Percentiles rank a stretch among this genome's conserved stretches.
phyloP scores from a whole-genome alignment of 2,113 vertebrate genomes.

The Arenaria interpres region DNA sequence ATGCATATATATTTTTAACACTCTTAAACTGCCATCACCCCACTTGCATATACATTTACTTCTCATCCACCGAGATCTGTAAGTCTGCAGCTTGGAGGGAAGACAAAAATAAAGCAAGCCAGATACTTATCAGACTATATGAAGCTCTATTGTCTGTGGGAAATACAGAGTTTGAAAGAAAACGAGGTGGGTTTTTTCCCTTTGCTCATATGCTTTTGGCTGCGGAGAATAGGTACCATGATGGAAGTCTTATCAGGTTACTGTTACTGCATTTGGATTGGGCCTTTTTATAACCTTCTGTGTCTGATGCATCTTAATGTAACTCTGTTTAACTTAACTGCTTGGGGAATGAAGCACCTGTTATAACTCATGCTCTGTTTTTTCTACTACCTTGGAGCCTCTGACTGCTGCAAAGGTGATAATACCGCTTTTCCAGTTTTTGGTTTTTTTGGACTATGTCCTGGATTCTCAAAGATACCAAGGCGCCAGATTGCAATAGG shows the following conservation, averaged over 20 bases:
- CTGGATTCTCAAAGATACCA: slow-evolving; percentile 28
- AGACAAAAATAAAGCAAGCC: rapidly evolving
- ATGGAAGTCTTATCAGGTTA: not conserved
- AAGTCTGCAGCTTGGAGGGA: not conserved
- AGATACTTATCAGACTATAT: not conserved
- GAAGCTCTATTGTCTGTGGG: not conserved
- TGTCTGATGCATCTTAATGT: not conserved
- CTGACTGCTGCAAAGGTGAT: slow-evolving; percentile 5
- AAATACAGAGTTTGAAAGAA: not conserved
- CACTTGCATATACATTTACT: not conserved
- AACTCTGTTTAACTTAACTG: not conserved
- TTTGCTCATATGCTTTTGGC: not conserved
- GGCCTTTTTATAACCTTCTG: not conserved
- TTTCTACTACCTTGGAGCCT: not conserved
- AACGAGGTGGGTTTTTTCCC: rapidly evolving
- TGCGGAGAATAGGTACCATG: not conserved
- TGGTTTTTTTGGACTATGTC: slow-evolving; percentile 5
- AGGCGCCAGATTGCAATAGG: slow-evolving; percentile 51
- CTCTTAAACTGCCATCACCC: not conserved
- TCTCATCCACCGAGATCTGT: not conserved
- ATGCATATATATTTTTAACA: not conserved
- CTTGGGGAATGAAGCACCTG: not conserved
- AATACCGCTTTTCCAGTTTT: not conserved
- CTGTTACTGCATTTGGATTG: not conserved
- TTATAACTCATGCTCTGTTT: not conserved